phyloP scores from a whole-genome alignment of 2,888 invertebrate species.

The Barypeithes pellucidus region DNA sequence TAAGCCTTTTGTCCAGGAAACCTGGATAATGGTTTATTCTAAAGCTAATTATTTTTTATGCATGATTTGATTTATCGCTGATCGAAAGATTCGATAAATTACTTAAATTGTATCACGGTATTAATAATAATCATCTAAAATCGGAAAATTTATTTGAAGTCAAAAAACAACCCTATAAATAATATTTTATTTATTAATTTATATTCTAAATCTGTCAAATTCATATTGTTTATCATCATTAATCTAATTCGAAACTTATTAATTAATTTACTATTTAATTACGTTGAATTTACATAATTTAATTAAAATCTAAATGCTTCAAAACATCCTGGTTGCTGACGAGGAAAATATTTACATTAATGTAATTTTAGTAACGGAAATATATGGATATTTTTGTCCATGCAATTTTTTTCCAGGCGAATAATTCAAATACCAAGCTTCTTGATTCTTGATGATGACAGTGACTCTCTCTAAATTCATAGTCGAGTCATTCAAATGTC shows the following conservation, averaged over 20 bases:
- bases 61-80: neutral
- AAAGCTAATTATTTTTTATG: neutral
- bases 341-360: neutral
- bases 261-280: neutral
- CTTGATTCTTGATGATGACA: too few species aligned
- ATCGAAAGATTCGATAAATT: neutral
- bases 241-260: neutral
- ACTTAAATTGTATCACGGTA: neutral
- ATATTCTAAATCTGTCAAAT: neutral
- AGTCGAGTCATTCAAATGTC: too few species aligned
- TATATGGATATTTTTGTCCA: too few species aligned
- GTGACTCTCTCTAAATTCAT: too few species aligned
- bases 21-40: neutral
- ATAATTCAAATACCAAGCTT: too few species aligned
- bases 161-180: neutral
- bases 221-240: neutral
- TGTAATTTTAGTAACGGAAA: too few species aligned
- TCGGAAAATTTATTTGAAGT: neutral
- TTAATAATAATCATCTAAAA: neutral
- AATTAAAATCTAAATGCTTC: neutral
- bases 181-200: neutral
- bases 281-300: neutral
- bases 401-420: too few species aligned
- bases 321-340: neutral
- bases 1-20: conserved; percentile 4